These are phyloP conservation scores for Caenorhabditis macrosperma DNA, from an alignment of 2,888 invertebrate genomes.

Conservation along the genomic window DNA sequence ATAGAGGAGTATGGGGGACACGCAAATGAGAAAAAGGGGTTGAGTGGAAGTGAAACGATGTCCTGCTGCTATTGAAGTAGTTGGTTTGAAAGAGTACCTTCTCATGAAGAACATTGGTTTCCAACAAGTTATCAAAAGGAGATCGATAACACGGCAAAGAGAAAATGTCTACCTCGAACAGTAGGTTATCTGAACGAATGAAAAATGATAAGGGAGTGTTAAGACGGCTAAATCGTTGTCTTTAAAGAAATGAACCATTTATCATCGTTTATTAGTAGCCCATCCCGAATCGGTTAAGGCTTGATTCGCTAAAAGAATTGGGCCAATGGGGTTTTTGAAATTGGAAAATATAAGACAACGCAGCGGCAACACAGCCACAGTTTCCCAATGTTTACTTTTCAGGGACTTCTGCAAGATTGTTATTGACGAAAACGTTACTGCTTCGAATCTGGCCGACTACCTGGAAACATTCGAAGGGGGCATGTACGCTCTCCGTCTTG, in stretches of 20 bases:
- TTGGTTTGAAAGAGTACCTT: background rate
- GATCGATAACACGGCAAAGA: background rate
- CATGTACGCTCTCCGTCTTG: conserved; percentile 54
- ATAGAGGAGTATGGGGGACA: background rate
- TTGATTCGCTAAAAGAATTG: background rate
- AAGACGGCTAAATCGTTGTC: background rate
- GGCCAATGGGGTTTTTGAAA: background rate
- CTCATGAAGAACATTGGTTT: background rate
- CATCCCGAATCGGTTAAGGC: background rate
- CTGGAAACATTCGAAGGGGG: conserved; percentile 50
- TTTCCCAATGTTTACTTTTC: background rate
- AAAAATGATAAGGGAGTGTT: background rate
- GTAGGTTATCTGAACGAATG: background rate
- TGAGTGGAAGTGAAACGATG: background rate
- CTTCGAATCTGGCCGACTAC: conserved; percentile 43
- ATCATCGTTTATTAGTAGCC: background rate
- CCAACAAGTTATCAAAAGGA: background rate
- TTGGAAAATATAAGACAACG: too few relatives aligned
- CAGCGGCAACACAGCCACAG: too few relatives aligned
- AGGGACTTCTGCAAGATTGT: conserved; percentile 49
- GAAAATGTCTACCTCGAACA: background rate
- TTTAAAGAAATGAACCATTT: background rate
- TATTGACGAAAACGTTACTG: conserved; percentile 34
- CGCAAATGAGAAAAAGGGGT: background rate
- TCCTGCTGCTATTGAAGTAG: too few relatives aligned